Evolutionary conservation across 2,797 vertebrate species (phyloP), one percentile per base, ranked within the genome.

Genomic region (Cyclopterus lumpus): DNA sequence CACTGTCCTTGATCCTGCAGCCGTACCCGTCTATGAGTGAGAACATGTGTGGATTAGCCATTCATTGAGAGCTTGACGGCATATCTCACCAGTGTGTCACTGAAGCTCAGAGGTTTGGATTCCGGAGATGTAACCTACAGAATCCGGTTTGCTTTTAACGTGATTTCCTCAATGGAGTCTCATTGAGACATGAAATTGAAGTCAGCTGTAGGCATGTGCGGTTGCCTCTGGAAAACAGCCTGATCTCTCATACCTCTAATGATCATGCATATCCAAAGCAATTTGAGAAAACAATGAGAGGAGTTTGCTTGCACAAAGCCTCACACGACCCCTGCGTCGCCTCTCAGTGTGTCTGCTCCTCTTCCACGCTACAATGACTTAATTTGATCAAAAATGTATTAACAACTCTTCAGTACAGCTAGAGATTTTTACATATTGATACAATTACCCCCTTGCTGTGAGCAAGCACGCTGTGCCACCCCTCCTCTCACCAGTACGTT

Each of bases 401-500:
- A 94, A 92, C 90, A 91, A 76, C 86, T 92, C 92, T 78, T 91
- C 92, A 81, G 90, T 89, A 80, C 89, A 81, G 88, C 63, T 32
- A 69, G 79, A 90, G 89, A 86, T 91, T 94, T 94, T 93, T 93
- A 92, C 94, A 93, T 94, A 94, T 93, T 95, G 92, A 93, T 93
- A 93, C 92, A 94, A 94, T 95, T 93, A 94, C 79, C 93, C 92
- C 91, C 93, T 83, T 57, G 90, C 94, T 95, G 93, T 86, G 92
- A 93, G 86, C 79, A 75, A 89, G 90, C 91, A 72, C 59, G 73
- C 71, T 66, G 82, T 67, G 60, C 80, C 65, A 59, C 80, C 88
- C 85, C 77, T 81, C 84, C 76, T 67, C 69, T 86, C 79, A 26
- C 79, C 77, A 73, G 18, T 7, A 61, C 24, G 53, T 53, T 62